phyloP scores from a whole-genome alignment of 2,888 invertebrate species.

The Argyresthia albistria region DNA sequence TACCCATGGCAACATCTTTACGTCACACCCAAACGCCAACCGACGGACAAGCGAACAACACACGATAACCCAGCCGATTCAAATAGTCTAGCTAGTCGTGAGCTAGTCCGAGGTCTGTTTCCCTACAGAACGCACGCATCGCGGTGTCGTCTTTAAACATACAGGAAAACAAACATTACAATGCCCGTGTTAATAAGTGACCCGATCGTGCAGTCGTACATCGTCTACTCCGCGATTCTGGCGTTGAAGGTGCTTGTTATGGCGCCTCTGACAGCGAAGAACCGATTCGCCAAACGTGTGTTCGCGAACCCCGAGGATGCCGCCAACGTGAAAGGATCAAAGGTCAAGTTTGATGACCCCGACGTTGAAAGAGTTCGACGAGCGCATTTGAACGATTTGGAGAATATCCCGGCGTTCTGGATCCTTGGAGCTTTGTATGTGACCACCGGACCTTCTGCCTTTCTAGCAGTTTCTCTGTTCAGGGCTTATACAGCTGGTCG shows the following conservation, averaged over 20 bases:
- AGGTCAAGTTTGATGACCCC: constrained; percentile 45
- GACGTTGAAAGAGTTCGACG: constrained; percentile 49
- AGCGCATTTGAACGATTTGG: constrained; percentile 80
- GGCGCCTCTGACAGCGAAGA: constrained; percentile 27
- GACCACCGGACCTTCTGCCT: constrained; percentile 65
- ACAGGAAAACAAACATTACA: not conserved
- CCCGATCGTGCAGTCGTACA: constrained; percentile 7
- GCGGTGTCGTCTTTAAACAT: no score
- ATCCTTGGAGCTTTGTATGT: constrained; percentile 73
- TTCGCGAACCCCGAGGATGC: constrained; percentile 51
- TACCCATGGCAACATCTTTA: no score
- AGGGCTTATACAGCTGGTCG: constrained; percentile 69
- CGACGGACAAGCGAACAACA: no score
- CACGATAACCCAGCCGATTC: no score
- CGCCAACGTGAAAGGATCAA: constrained; percentile 22
- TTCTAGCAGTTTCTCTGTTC: constrained; percentile 45
- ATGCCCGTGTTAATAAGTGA: not conserved
- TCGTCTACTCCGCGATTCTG: constrained; percentile 40
- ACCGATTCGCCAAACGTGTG: constrained; percentile 29
- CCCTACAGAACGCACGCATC: no score
- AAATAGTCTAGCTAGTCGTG: no score
- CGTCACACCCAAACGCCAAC: no score
- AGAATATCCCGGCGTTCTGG: constrained; percentile 79
- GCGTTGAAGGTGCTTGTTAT: constrained; percentile 40
- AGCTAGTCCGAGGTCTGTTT: no score